Base-by-base conservation (phyloP, 23 tunicate genomes). In the Oikopleura vanhoeffeni region DNA sequence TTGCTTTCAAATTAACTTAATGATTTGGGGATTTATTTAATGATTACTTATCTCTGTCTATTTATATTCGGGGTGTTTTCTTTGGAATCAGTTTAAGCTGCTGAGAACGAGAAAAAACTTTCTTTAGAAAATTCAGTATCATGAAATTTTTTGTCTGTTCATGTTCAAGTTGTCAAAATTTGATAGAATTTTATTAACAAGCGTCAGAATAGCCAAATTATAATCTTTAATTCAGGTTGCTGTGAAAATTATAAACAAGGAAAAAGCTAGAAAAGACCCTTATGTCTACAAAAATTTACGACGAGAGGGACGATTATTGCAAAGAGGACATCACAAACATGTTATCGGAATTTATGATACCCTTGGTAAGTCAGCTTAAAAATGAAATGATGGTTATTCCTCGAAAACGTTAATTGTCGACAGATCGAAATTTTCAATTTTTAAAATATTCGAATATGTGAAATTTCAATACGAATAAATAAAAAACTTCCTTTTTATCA, bases 251-350 rank as follows among this genome's bases (percentile, higher is more conserved):
- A 95, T 95, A 67, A 95, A 88, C 88, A 95, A 95, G 67, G 92
- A 88, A 39, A 85, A 88, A 39, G 99, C 99, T 41, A 41, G 83
- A 41, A 84, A 88, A 67, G 99, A 95, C 84, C 91, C 97, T 0
- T 95, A 95, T 86, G 99, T 95, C 42, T 92, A 40, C 87, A 95
- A 88, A 84, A 95, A 95, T 77, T 86, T 95, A 39, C 97, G 94
- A 57, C 88, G 99, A 33, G 99, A 95, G 64, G 99, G 99, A 1
- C 85, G 85, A 75, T 87, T 95, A 60, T 39, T 91, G 82, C 99
- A 95, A 71, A 87, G 91, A 92, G 76, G 86, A 33, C 90, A 87
- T 0, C 99, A 95, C 64, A 87, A 87, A 35, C 91, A 95, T 84
- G 85, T 95, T 38, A 86, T 95, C 1, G 91, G 88, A 77, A 91